Evolutionary conservation across 2,113 vertebrate genomes (phyloP).

Genomic region (Chionomys nivalis): DNA sequence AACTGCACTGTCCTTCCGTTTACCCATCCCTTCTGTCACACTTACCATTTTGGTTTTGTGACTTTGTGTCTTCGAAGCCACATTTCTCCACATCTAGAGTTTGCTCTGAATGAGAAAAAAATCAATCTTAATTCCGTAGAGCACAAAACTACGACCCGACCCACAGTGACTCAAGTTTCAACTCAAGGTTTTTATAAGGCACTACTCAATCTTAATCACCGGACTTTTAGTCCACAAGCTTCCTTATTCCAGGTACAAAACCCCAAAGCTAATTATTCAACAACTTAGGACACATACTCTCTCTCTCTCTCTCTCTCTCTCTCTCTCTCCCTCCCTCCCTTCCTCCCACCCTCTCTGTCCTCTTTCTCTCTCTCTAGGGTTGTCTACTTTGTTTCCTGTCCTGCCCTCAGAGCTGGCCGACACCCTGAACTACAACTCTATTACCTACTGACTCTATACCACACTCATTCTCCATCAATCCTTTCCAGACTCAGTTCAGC

Average conservation of each 20-base stretch:
- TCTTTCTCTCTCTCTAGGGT: background rate
- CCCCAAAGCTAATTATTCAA: background rate
- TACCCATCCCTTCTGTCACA: background rate
- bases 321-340: no score
- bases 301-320: background rate
- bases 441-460: background rate
- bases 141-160: background rate
- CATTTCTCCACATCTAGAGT: constrained; percentile 60
- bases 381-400: background rate
- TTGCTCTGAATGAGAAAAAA: constrained; percentile 74
- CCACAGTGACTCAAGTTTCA: constrained; percentile 25
- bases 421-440: background rate
- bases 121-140: constrained; percentile 25
- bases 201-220: background rate
- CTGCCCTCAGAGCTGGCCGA: background rate
- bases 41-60: constrained; percentile 79
- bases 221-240: background rate
- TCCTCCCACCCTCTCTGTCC: no score
- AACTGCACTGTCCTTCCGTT: background rate
- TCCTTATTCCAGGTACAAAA: background rate
- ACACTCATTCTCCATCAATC: constrained; percentile 21
- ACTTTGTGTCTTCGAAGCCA: background rate
- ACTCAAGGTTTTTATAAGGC: constrained; percentile 1
- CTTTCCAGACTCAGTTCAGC: background rate
- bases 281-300: background rate